Percentiles rank a stretch among this genome's conserved stretches.
These are phyloP conservation scores for Mycogona germanica DNA, from an alignment of 2,888 invertebrate genomes.

Conservation along the genomic window DNA sequence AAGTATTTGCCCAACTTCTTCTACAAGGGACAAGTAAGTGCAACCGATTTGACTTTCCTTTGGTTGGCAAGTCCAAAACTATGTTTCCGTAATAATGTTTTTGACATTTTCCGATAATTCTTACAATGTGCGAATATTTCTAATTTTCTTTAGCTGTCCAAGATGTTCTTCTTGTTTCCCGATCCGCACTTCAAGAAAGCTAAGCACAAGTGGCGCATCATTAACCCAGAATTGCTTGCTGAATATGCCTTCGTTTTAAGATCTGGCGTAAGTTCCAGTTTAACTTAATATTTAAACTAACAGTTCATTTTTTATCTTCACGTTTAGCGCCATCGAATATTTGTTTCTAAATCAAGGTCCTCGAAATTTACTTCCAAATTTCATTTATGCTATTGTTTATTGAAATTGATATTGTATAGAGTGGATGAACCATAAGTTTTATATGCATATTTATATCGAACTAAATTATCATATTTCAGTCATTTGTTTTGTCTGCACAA, in stretches of 20 bases:
- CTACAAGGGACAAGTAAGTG: conserved; percentile 68
- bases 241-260: conserved; percentile 93
- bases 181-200: conserved; percentile 99
- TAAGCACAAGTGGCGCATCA: conserved; percentile 98
- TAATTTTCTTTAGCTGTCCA: conserved; percentile 55
- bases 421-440: too few species aligned
- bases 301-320: too few species aligned
- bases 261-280: conserved; percentile 50
- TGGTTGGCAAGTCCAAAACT: background rate
- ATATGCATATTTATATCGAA: too few species aligned
- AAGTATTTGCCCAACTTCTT: conserved; percentile 98
- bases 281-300: conserved; percentile 6
- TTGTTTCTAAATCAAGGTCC: too few species aligned
- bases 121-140: conserved; percentile 7
- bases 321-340: too few species aligned
- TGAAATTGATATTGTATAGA: too few species aligned
- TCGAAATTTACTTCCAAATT: too few species aligned
- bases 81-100: background rate
- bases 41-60: background rate
- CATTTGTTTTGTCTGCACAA: too few species aligned
- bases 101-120: background rate
- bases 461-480: too few species aligned
- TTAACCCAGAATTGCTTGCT: conserved; percentile 79
- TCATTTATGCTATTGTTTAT: too few species aligned
- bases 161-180: conserved; percentile 98